Percentiles rank a stretch among this genome's conserved stretches.
These are phyloP conservation scores for Diorhabda carinulata DNA, from an alignment of 1,140 invertebrate genomes.

Conservation along the genomic window DNA sequence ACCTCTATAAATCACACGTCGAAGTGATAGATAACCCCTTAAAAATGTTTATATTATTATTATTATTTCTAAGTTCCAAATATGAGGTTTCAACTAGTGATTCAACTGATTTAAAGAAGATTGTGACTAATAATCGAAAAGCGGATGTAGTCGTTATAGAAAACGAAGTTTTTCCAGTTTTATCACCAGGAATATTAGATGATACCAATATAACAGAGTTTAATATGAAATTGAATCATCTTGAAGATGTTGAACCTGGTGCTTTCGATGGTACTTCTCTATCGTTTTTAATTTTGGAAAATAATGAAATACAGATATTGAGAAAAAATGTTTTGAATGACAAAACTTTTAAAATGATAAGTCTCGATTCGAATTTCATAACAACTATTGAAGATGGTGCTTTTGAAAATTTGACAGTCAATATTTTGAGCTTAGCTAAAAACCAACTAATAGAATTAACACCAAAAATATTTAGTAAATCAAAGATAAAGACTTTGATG, in stretches of 20 bases:
- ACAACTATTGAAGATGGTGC: background rate
- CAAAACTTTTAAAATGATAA: background rate
- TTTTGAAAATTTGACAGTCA: background rate
- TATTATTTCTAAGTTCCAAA: no score
- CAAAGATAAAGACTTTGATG: background rate
- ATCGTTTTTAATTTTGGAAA: background rate
- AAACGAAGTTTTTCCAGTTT: background rate
- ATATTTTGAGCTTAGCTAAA: background rate
- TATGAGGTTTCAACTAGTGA: no score
- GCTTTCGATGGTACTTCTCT: background rate
- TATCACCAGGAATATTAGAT: background rate
- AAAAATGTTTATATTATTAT: no score
- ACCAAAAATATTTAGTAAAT: background rate
- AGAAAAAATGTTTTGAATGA: background rate
- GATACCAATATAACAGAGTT: background rate
- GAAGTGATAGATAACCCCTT: no score
- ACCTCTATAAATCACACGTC: no score
- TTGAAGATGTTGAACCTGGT: background rate
- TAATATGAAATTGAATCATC: background rate
- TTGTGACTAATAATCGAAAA: no score
- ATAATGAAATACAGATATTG: background rate
- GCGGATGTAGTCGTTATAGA: background rate
- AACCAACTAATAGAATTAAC: background rate
- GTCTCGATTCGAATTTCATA: background rate
- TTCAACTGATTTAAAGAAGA: no score